These are phyloP conservation scores for Pheosia tremula DNA, from an alignment of 2,888 invertebrate species.

Conservation along the genomic window DNA sequence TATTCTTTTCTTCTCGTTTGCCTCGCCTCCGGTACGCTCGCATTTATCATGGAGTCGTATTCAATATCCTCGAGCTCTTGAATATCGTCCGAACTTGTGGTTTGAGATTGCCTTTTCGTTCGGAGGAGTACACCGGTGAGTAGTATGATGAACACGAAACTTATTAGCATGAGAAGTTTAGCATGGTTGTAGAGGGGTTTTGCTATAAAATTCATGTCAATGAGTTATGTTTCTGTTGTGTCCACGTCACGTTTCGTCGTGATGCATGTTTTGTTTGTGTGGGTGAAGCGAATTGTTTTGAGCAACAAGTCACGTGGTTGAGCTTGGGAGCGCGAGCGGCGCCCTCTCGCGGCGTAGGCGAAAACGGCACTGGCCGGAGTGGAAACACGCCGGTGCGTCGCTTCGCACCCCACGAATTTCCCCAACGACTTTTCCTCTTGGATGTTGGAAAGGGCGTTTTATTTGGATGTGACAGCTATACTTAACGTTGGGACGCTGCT, in stretches of 20 bases:
- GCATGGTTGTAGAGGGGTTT: slow-evolving; percentile 71
- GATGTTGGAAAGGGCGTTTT: slow-evolving; percentile 64
- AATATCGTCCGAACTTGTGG: slow-evolving; percentile 47
- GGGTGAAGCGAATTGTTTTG: slow-evolving; percentile 37
- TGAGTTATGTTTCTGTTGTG: slow-evolving; percentile 42
- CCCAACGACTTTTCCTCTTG: slow-evolving; percentile 77
- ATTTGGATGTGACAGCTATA: slow-evolving; percentile 61
- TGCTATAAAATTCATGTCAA: slow-evolving; percentile 77
- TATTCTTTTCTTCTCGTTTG: slow-evolving; percentile 80
- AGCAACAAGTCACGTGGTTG: slow-evolving; percentile 78
- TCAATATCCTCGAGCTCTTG: slow-evolving; percentile 55
- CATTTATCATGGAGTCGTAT: slow-evolving; percentile 71
- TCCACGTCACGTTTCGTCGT: slow-evolving; percentile 50
- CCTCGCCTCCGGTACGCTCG: slow-evolving; percentile 61
- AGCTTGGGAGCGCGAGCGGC: slow-evolving; percentile 58
- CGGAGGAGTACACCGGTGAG: slow-evolving; percentile 68
- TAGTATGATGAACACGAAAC: slow-evolving; percentile 64
- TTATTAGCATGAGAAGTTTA: slow-evolving; percentile 67
- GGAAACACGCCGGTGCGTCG: slow-evolving; percentile 77
- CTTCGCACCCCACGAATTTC: slow-evolving; percentile 81
- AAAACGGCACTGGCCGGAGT: slow-evolving; percentile 75
- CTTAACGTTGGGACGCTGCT: slow-evolving; percentile 29
- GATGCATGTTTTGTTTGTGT: slow-evolving; percentile 59
- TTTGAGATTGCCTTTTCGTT: slow-evolving; percentile 51
- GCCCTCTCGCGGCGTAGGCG: slow-evolving; percentile 80